Percentiles rank a stretch among this genome's conserved stretches.
phyloP scores from a whole-genome alignment of 2,888 invertebrate genomes.

The Apodemia duryi region DNA sequence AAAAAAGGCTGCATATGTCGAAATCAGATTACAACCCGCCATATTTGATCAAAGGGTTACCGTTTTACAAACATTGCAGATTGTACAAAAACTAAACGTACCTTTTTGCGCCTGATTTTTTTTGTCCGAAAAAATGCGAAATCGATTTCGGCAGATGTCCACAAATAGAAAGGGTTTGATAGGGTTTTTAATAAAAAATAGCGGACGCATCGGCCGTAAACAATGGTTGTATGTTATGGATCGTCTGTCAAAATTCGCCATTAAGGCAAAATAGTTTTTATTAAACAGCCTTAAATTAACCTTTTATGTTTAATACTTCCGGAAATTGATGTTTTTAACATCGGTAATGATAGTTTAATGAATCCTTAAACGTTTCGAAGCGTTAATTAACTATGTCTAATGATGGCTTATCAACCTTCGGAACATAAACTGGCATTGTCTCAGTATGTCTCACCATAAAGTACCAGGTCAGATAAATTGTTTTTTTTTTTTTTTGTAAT shows the following conservation, averaged over 20 bases:
- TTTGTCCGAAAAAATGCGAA: constrained; percentile 67
- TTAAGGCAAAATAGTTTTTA: constrained; percentile 59
- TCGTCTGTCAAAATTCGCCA: constrained; percentile 62
- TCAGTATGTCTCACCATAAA: no score
- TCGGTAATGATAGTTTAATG: constrained; percentile 6
- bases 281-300: constrained; percentile 40
- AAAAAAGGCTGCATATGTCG: constrained; percentile 74
- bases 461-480: no score
- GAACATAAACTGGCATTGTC: no score
- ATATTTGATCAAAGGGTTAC: constrained; percentile 75
- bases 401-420: not conserved
- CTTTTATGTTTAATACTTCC: constrained; percentile 23
- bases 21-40: constrained; percentile 71
- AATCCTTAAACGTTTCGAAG: not conserved
- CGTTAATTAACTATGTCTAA: not conserved
- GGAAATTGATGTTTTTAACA: constrained; percentile 34
- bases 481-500: no score
- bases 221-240: constrained; percentile 62
- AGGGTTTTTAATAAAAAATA: constrained; percentile 57
- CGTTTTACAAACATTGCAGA: constrained; percentile 59
- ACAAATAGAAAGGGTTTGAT: constrained; percentile 74
- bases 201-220: constrained; percentile 59
- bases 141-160: constrained; percentile 78
- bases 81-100: constrained; percentile 53
- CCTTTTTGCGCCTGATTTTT: constrained; percentile 70